Percentiles rank a stretch among this genome's conserved stretches.
phyloP scores from a whole-genome alignment of 2,113 vertebrate species.

The Azemiops feae region DNA sequence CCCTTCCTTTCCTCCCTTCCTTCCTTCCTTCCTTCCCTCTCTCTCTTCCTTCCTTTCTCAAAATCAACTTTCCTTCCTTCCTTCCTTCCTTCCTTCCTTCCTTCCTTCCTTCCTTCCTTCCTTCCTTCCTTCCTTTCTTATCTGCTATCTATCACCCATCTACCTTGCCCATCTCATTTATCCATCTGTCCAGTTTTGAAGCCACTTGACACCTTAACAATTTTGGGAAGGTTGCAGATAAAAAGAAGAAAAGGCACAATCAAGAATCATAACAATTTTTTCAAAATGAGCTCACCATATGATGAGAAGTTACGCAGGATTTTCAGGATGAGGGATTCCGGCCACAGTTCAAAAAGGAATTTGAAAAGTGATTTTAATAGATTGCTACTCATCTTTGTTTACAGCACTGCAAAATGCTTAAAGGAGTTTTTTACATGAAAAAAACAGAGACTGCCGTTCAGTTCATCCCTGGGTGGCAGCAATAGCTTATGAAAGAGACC shows the following conservation, averaged over 20 bases:
- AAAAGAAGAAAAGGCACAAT: background rate
- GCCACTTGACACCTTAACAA: too few relatives aligned
- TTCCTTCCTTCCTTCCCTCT: too few relatives aligned
- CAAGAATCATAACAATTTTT: background rate
- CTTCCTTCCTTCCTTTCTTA: background rate
- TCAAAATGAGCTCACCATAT: background rate
- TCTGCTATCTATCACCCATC: background rate
- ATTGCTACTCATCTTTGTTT: background rate
- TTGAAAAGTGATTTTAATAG: background rate
- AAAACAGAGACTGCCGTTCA: background rate
- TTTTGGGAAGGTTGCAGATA: background rate
- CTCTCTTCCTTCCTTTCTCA: too few relatives aligned
- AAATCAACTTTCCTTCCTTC: too few relatives aligned
- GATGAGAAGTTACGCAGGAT: background rate
- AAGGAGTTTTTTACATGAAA: background rate
- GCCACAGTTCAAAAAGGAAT: background rate
- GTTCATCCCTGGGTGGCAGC: conserved; percentile 17
- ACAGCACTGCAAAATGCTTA: background rate
- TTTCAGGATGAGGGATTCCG: background rate
- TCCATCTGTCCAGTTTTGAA: background rate
- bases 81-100: rapidly evolving
- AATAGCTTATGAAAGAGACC: conserved; percentile 1
- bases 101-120: too few relatives aligned
- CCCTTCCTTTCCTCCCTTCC: too few relatives aligned
- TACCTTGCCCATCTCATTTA: background rate